Conservation (phyloP, 2,113 vertebrate species). For the Perognathus longimembris region DNA sequence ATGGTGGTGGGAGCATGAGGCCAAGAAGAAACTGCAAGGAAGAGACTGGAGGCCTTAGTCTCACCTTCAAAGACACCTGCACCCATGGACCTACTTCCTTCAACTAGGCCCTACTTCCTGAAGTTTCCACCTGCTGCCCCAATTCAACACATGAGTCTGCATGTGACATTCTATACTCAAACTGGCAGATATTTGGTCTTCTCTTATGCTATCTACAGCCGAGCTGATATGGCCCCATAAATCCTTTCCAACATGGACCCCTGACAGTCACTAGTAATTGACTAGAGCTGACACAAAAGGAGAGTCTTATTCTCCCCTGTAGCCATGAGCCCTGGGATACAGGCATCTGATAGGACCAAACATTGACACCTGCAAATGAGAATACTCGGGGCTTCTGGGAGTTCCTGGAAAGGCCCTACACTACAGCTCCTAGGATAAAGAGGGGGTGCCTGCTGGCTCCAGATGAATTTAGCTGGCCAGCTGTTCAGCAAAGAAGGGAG, state of each 20-base stretch:
- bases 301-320: neutral
- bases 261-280: neutral
- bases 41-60: too few relatives aligned
- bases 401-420: slow-evolving; percentile 70
- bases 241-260: neutral
- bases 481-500: slow-evolving; percentile 14
- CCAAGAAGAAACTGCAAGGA: too few relatives aligned
- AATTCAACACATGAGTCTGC: too few relatives aligned
- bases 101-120: too few relatives aligned
- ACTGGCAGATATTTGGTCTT: neutral
- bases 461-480: slow-evolving; percentile 31
- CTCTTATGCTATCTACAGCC: neutral
- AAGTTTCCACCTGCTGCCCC: too few relatives aligned
- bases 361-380: slow-evolving; percentile 54
- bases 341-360: neutral
- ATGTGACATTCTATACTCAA: too few relatives aligned
- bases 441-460: neutral
- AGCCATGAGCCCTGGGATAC: neutral
- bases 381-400: slow-evolving; percentile 50
- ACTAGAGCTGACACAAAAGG: neutral
- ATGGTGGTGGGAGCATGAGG: too few relatives aligned
- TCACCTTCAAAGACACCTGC: too few relatives aligned
- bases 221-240: neutral
- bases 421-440: slow-evolving; percentile 54
- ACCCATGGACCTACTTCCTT: too few relatives aligned